phyloP scores from a whole-genome alignment of 2,797 vertebrate genomes.

The Molossus alvarezi region DNA sequence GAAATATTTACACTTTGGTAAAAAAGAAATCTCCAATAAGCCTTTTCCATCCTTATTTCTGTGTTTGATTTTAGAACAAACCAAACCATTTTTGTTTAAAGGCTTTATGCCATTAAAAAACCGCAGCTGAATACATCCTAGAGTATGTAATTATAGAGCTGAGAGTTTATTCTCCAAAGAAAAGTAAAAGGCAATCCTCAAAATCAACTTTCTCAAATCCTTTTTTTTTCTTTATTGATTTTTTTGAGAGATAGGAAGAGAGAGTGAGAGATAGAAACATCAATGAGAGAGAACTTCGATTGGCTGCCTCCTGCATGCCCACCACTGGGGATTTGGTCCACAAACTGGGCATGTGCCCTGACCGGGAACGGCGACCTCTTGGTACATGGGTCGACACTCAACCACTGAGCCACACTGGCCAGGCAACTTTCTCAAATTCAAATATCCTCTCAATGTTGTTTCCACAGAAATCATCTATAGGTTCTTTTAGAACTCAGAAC shows the following conservation, averaged over 20 bases:
- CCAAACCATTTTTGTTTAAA: slow-evolving; percentile 64
- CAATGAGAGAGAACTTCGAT: no score
- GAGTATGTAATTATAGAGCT: slow-evolving; percentile 51
- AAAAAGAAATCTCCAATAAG: slow-evolving; percentile 24
- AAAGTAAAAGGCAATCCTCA: slow-evolving; percentile 32
- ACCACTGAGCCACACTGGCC: no score
- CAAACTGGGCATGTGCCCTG: no score
- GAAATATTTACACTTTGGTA: slow-evolving; percentile 61
- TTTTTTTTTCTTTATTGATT: no score
- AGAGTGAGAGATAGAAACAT: no score
- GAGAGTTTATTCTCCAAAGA: slow-evolving; percentile 67
- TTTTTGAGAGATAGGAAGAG: no score
- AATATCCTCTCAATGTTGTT: slow-evolving; percentile 63
- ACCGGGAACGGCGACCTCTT: no score
- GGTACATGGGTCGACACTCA: no score
- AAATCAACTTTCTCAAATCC: slow-evolving; percentile 60
- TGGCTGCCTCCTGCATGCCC: no score
- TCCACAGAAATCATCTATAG: slow-evolving; percentile 53
- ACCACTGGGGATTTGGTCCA: no score
- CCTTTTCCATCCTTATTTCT: slow-evolving; percentile 48
- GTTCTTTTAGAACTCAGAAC: slow-evolving; percentile 60
- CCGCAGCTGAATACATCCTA: slow-evolving; percentile 53
- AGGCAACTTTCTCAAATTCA: slow-evolving; percentile 46
- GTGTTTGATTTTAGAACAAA: slow-evolving; percentile 60
- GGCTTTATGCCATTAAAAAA: slow-evolving; percentile 39